A percentile compares a stretch with the other conserved stretches of the same genome.
Evolutionary conservation across 1,140 invertebrate species (phyloP).

Genomic region (Nasonia vitripennis): DNA sequence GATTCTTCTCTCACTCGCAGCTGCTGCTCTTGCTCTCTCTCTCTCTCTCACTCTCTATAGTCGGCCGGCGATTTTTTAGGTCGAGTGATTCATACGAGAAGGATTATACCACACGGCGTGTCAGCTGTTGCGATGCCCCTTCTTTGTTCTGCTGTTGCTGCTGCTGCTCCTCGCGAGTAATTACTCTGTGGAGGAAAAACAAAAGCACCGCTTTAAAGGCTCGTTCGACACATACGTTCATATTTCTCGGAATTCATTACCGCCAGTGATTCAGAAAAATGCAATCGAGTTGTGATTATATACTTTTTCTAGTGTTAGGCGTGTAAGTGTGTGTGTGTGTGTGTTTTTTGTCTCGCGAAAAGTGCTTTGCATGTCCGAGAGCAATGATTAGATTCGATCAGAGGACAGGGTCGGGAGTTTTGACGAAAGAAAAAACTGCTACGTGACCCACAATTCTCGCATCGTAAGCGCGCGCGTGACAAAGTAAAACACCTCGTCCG

Average conservation of each 20-base stretch:
- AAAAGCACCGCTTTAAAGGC: conserved; percentile 41
- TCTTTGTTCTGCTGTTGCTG: conserved; percentile 31
- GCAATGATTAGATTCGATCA: neutral
- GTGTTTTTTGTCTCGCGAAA: neutral
- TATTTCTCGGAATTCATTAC: conserved; percentile 41
- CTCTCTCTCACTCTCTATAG: conserved; percentile 5
- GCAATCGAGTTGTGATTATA: neutral
- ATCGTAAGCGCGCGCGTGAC: conserved; percentile 35
- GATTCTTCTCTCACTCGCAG: conserved; percentile 34
- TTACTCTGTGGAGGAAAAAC: conserved; percentile 38
- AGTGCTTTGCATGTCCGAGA: conserved; percentile 5
- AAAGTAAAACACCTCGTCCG: conserved; percentile 41
- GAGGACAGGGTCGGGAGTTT: neutral
- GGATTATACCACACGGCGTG: conserved; percentile 32
- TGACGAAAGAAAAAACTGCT: conserved; percentile 6
- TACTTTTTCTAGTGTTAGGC: neutral
- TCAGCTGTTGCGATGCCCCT: conserved; percentile 18
- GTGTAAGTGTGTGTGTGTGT: neutral
- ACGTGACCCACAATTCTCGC: conserved; percentile 35
- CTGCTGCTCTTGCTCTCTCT: neutral
- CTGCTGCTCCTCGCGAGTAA: neutral
- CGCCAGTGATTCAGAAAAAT: conserved; percentile 13
- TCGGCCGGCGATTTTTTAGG: conserved; percentile 31
- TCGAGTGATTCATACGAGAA: conserved; percentile 47
- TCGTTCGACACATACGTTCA: neutral